Base-by-base conservation (phyloP, 2,888 invertebrate species). In the Acronicta psi region DNA sequence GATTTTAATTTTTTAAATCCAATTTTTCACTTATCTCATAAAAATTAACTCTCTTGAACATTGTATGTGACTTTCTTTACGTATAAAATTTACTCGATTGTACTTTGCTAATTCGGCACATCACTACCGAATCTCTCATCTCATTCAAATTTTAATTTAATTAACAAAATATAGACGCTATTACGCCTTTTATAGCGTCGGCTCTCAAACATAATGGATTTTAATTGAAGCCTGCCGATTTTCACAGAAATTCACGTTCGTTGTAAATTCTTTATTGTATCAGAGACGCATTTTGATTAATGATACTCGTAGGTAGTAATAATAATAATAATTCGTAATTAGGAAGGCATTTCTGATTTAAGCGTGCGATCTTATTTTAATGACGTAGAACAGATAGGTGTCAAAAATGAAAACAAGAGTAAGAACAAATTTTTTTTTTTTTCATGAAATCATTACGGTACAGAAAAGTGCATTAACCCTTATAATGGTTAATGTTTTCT, bases 151-250 rank as follows among this genome's bases (percentile, higher is more conserved):
- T 62, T 54, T 40, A 59, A 61, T 63, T 62, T 47, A 63, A 68
- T 71, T 47, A 46, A 58, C 53, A 53, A 66, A 75, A 59, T 60
- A 43, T 59, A 51, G 45, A 40, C 54, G 53, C 45, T 49, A 60
- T 73, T 63, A 59, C 55, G 40, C 23, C 60, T 58, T 67, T 61
- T 56, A 61, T 44, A 56, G 45, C 44, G 45, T 50, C 56, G 40
- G 17, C 58, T 47, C 59, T 61, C 38, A 43, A 65, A 65, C 23
- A 52, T 60, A 62, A 67, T 56, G 38, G 46, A 51, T 53, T 61
- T 73, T 68, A 70, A 67, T 75, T 60, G 60, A 65, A 60, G 38
- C 55, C 50, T 43, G 58, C 44, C 40, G 54, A 69, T 70, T 56
- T 59, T 59, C 50, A 14, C 36, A 11, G 56, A 49, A 67, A 68